Evolutionary conservation across 1,140 invertebrate genomes (phyloP).

Genomic region (Drosophila ananassae): DNA sequence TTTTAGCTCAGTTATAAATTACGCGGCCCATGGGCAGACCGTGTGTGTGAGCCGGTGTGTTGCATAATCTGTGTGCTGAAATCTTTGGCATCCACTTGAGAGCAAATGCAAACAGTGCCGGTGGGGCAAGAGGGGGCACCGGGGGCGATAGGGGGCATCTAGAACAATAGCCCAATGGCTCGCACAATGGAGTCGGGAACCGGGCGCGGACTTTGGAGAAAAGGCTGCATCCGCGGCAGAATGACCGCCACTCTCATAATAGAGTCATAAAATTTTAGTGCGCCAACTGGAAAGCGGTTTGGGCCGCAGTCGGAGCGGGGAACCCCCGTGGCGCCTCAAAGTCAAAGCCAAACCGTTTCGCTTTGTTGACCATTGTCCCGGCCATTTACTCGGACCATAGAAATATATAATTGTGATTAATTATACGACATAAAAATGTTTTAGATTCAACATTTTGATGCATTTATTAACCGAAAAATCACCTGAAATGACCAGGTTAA

Average conservation of each 20-base stretch:
- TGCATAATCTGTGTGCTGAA: slow-evolving; percentile 75
- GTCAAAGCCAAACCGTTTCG: slow-evolving; percentile 60
- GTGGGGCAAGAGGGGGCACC: background rate
- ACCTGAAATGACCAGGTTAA: slow-evolving; percentile 64
- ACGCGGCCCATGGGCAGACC: slow-evolving; percentile 58
- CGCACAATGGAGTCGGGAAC: slow-evolving; percentile 53
- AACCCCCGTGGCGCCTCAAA: slow-evolving; percentile 69
- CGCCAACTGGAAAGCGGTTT: slow-evolving; percentile 53
- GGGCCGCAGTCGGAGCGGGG: slow-evolving; percentile 3
- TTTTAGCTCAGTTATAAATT: slow-evolving; percentile 81
- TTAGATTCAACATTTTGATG: slow-evolving; percentile 80
- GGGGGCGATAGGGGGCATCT: slow-evolving; percentile 18
- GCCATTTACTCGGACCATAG: slow-evolving; percentile 70
- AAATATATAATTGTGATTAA: slow-evolving; percentile 83
- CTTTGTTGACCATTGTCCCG: slow-evolving; percentile 77
- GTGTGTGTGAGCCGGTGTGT: slow-evolving; percentile 43
- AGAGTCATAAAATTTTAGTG: slow-evolving; percentile 83
- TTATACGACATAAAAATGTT: slow-evolving; percentile 80
- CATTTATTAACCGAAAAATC: slow-evolving; percentile 82
- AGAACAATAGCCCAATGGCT: slow-evolving; percentile 62
- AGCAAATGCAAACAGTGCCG: slow-evolving; percentile 52
- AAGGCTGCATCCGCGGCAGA: slow-evolving; percentile 25
- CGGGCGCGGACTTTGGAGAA: slow-evolving; percentile 9
- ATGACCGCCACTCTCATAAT: slow-evolving; percentile 78
- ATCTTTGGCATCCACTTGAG: slow-evolving; percentile 73